Percentiles rank a stretch among this genome's conserved stretches.
Evolutionary conservation across 2,888 invertebrate genomes (phyloP).

Genomic region (Noctua pronuba): DNA sequence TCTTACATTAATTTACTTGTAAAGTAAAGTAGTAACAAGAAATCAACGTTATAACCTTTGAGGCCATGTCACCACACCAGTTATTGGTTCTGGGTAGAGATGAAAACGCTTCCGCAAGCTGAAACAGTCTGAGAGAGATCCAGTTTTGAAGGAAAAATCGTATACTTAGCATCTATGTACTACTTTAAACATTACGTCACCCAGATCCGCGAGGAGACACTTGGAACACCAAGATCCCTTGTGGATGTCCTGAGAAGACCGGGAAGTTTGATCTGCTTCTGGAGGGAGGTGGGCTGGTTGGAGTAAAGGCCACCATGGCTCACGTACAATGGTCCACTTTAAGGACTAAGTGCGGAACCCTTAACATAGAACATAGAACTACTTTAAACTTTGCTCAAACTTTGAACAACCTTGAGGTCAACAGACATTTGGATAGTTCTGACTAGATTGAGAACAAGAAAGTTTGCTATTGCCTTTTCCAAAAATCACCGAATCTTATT

Average conservation of each 20-base stretch:
- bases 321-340: no score
- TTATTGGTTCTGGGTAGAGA: not conserved
- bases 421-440: not conserved
- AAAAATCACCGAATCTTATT: not conserved
- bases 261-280: no score
- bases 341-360: no score
- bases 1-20: not conserved
- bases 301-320: no score
- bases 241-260: no score
- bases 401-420: not conserved
- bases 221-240: no score
- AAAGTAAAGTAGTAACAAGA: not conserved
- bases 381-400: not conserved
- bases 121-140: not conserved
- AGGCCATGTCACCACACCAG: not conserved
- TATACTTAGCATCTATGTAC: not conserved
- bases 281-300: no score
- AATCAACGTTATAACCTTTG: not conserved
- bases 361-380: no score
- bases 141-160: not conserved
- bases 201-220: no score
- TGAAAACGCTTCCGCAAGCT: not conserved
- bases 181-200: no score
- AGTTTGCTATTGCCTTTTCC: not conserved
- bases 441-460: not conserved